These are phyloP conservation scores for Margaritifera margaritifera DNA, from an alignment of 2,888 invertebrate genomes.

Conservation along the genomic window DNA sequence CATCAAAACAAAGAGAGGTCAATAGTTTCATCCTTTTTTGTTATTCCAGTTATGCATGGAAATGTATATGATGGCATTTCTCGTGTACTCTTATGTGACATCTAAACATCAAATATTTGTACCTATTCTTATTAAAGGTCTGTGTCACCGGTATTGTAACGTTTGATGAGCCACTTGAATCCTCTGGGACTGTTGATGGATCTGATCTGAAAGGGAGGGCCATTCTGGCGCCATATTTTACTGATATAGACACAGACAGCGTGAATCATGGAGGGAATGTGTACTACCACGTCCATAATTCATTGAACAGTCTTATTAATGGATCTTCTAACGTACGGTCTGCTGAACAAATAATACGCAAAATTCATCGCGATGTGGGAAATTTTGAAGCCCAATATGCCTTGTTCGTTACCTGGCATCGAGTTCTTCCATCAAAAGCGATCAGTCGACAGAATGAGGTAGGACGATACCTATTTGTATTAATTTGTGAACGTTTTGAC, in stretches of 20 bases:
- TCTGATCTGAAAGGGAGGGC: neutral
- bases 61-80: too few species aligned
- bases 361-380: neutral
- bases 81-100: too few species aligned
- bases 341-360: neutral
- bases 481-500: too few species aligned
- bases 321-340: neutral
- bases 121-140: neutral
- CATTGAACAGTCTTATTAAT: neutral
- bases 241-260: neutral
- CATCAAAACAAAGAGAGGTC: too few species aligned
- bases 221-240: constrained; percentile 7
- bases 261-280: neutral
- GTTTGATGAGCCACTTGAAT: neutral
- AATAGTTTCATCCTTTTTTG: too few species aligned
- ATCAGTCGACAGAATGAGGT: neutral
- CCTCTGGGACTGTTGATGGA: neutral
- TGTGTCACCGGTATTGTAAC: constrained; percentile 8
- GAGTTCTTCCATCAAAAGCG: constrained; percentile 1
- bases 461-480: neutral
- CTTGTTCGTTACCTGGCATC: constrained; percentile 13
- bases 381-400: constrained; percentile 5
- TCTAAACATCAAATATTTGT: neutral
- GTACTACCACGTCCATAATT: neutral
- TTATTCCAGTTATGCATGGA: too few species aligned